phyloP scores from a whole-genome alignment of 2,113 vertebrate genomes.

The Mesocricetus auratus region DNA sequence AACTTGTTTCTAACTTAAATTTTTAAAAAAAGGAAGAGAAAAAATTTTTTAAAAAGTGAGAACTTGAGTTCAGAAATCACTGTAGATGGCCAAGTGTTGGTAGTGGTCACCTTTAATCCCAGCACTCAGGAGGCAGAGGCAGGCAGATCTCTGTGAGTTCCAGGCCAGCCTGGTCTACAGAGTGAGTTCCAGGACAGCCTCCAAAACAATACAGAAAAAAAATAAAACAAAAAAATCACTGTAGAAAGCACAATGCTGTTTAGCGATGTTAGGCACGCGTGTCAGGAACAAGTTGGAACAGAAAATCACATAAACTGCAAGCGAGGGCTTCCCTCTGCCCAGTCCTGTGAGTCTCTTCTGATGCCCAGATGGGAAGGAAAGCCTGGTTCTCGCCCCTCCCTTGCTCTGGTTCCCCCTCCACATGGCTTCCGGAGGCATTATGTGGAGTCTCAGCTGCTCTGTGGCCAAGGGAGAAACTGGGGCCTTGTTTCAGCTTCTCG shows the following conservation, averaged over 20 bases:
- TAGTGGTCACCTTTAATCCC: too few species aligned
- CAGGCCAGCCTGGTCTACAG: too few species aligned
- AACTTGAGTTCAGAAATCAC: too few species aligned
- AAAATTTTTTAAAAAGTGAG: too few species aligned
- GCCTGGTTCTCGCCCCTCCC: neutral
- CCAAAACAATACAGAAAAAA: too few species aligned
- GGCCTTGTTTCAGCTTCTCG: neutral
- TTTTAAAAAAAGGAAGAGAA: too few species aligned
- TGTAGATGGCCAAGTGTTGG: too few species aligned
- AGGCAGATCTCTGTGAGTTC: too few species aligned
- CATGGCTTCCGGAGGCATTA: too few species aligned
- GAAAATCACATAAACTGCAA: neutral
- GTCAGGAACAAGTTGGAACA: neutral
- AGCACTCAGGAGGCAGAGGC: too few species aligned
- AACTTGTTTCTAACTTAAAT: too few species aligned
- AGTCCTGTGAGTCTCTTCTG: neutral
- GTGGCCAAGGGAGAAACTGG: neutral
- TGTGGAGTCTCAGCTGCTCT: neutral
- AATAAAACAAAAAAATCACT: neutral
- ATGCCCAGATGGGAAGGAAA: neutral
- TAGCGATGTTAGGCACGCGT: neutral
- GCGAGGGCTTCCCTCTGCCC: neutral
- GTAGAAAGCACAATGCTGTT: neutral
- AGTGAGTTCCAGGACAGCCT: too few species aligned
- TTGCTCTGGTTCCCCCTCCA: neutral